phyloP scores from a whole-genome alignment of 1,140 invertebrate species.

The Piezodorus guildinii region DNA sequence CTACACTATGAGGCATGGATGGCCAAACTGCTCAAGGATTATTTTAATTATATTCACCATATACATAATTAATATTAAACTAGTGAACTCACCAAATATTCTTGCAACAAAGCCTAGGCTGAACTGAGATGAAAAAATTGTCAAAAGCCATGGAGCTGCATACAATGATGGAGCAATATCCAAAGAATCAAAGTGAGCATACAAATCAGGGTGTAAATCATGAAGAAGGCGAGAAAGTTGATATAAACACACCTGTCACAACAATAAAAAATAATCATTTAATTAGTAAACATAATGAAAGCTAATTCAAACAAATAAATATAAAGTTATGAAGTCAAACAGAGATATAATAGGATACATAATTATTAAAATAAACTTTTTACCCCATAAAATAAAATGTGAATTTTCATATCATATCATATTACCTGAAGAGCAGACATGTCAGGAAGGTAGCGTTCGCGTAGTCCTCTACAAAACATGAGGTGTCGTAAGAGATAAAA shows the following conservation, averaged over 20 bases:
- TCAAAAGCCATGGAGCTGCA: slow-evolving; percentile 91
- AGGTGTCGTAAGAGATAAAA: slow-evolving; percentile 78
- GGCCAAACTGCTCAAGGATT: too few species aligned
- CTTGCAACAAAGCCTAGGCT: slow-evolving; percentile 88
- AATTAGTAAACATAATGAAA: too few species aligned
- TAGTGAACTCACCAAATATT: slow-evolving; percentile 65
- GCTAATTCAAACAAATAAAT: too few species aligned
- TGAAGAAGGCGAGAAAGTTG: slow-evolving; percentile 85
- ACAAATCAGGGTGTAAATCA: slow-evolving; percentile 73
- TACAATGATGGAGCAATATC: slow-evolving; percentile 88
- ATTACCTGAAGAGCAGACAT: slow-evolving; percentile 79
- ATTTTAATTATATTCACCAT: too few species aligned
- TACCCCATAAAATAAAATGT: too few species aligned
- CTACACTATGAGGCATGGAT: too few species aligned
- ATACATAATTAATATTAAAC: too few species aligned
- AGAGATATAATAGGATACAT: too few species aligned
- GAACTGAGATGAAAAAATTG: slow-evolving; percentile 91
- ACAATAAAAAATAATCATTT: background rate
- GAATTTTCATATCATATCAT: background rate
- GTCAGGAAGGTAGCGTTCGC: slow-evolving; percentile 82
- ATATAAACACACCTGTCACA: slow-evolving; percentile 54
- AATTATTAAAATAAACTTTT: too few species aligned
- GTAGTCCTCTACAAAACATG: slow-evolving; percentile 76
- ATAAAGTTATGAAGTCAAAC: too few species aligned
- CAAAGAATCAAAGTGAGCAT: slow-evolving; percentile 76